Percentiles rank a stretch among this genome's conserved stretches.
phyloP scores from a whole-genome alignment of 2,888 invertebrate genomes.

The Altica lythri region DNA sequence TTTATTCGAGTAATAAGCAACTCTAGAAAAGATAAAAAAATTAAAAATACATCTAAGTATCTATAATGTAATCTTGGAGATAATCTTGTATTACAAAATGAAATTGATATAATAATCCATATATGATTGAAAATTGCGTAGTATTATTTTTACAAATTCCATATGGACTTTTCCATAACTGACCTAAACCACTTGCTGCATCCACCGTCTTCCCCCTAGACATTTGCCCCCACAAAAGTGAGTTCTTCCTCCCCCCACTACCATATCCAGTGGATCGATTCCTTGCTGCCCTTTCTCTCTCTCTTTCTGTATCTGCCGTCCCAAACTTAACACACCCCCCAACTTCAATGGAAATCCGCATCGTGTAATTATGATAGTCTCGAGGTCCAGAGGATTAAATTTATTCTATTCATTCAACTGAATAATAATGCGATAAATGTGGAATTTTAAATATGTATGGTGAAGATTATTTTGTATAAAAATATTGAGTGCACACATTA shows the following conservation, averaged over 20 bases:
- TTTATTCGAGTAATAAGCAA: too few relatives aligned
- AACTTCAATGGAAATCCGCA: conserved; percentile 52
- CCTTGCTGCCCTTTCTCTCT: conserved; percentile 33
- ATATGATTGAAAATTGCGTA: too few relatives aligned
- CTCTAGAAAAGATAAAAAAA: too few relatives aligned
- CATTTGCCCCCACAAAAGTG: conserved; percentile 53
- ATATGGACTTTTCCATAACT: conserved; percentile 8
- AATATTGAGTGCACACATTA: too few relatives aligned
- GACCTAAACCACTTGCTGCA: conserved; percentile 36
- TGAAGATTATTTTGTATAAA: too few relatives aligned
- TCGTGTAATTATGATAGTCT: conserved; percentile 17
- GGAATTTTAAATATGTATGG: too few relatives aligned
- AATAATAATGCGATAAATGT: too few relatives aligned
- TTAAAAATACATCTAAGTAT: too few relatives aligned
- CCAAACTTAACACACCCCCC: conserved; percentile 36
- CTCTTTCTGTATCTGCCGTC: conserved; percentile 29
- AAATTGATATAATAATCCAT: too few relatives aligned
- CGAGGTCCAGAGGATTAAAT: not conserved
- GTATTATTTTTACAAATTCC: too few relatives aligned
- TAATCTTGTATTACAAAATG: too few relatives aligned
- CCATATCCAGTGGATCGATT: conserved; percentile 41
- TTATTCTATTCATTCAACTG: not conserved
- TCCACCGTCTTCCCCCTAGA: conserved; percentile 49
- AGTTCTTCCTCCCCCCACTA: conserved; percentile 49
- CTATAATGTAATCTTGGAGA: too few relatives aligned